These are phyloP conservation scores for Crypturellus undulatus DNA, from an alignment of 2,113 vertebrate species.

Conservation along the genomic window DNA sequence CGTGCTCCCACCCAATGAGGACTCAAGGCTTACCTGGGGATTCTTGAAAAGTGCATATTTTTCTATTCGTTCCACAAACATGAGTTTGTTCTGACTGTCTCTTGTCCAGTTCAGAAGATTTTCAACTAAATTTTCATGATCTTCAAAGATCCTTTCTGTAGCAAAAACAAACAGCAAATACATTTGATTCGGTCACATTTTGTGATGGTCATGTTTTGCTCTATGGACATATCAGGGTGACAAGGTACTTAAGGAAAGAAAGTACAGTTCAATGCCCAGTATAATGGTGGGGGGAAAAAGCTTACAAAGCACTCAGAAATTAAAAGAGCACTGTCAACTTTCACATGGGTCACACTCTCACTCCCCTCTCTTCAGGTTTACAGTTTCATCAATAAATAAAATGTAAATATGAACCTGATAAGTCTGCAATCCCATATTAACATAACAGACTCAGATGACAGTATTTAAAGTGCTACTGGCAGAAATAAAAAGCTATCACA, in stretches of 20 bases:
- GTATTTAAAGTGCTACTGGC: not conserved
- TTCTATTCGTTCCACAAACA: constrained; percentile 98
- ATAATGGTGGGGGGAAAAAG: not conserved
- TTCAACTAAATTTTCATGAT: constrained; percentile 98
- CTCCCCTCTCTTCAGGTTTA: not conserved
- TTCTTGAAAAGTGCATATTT: constrained; percentile 99
- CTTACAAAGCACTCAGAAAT: not conserved
- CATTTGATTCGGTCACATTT: not conserved
- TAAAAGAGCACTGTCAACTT: not conserved
- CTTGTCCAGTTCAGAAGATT: constrained; percentile 98
- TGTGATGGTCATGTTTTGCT: not conserved
- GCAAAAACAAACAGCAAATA: constrained; percentile 25
- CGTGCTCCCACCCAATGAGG: accelerated
- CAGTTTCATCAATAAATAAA: not conserved
- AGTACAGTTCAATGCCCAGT: not conserved
- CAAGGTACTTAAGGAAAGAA: not conserved
- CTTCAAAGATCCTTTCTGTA: constrained; percentile 96
- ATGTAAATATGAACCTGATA: not conserved
- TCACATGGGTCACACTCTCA: not conserved
- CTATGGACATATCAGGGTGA: not conserved
- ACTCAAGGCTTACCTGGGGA: constrained; percentile 86
- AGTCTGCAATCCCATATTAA: not conserved
- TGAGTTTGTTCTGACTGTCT: constrained; percentile 97
- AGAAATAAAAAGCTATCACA: not conserved
- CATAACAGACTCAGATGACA: not conserved